Percentiles rank a stretch among this genome's conserved stretches.
These are phyloP conservation scores for Synergus laeviventris DNA, from an alignment of 2,888 invertebrate genomes.

Conservation along the genomic window DNA sequence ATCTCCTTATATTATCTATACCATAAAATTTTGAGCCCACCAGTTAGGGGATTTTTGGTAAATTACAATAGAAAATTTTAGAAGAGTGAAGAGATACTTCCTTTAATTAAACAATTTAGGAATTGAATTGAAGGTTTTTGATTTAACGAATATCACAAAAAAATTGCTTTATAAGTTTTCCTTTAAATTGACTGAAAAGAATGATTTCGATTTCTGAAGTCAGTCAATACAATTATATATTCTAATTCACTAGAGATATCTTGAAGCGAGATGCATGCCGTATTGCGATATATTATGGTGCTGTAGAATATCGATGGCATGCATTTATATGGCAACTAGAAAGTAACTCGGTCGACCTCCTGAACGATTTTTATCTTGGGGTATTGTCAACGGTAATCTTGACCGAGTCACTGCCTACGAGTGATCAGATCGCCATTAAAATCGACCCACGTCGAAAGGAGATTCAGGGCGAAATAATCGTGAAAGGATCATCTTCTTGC, in stretches of 20 bases:
- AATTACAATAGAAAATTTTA: too few relatives aligned
- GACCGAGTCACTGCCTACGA: neutral
- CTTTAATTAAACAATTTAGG: too few relatives aligned
- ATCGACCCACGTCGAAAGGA: neutral
- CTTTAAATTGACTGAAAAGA: too few relatives aligned
- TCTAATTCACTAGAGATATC: constrained; percentile 8
- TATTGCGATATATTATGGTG: constrained; percentile 16
- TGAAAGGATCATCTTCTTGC: neutral
- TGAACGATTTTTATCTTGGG: constrained; percentile 12
- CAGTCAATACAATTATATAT: neutral
- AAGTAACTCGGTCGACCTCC: constrained; percentile 27
- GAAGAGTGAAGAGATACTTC: too few relatives aligned
- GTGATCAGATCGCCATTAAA: neutral
- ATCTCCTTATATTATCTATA: too few relatives aligned
- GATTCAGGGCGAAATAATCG: neutral
- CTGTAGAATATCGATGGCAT: constrained; percentile 25
- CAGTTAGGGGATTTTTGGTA: too few relatives aligned
- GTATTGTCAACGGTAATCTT: constrained; percentile 27
- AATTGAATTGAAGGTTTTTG: too few relatives aligned
- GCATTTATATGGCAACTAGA: constrained; percentile 24
- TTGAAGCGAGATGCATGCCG: constrained; percentile 9
- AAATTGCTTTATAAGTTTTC: too few relatives aligned
- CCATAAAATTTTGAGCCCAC: too few relatives aligned
- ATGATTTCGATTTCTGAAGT: too few relatives aligned
- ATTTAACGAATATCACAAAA: too few relatives aligned